Evolutionary conservation across 2,888 invertebrate species (phyloP).

Genomic region (Drosophila anomalata): DNA sequence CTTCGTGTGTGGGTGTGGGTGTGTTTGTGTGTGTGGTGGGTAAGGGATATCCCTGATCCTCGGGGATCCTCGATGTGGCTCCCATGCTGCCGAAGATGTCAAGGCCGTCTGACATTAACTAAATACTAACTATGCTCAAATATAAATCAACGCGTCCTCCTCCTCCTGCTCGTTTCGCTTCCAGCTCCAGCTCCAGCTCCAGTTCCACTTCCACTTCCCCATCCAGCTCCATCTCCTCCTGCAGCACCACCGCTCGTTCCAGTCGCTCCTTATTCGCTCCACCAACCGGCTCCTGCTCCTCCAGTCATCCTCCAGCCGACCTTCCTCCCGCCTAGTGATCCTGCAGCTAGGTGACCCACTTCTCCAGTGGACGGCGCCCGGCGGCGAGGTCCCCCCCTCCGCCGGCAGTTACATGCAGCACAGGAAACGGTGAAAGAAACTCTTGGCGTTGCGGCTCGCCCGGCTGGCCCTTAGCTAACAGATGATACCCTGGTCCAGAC

Average conservation of each 20-base stretch:
- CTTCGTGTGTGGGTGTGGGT: conserved; percentile 9
- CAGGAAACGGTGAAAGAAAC: conserved; percentile 83
- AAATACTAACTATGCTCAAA: conserved; percentile 29
- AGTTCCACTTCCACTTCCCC: conserved; percentile 9
- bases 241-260: conserved; percentile 2
- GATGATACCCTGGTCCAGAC: conserved; percentile 84
- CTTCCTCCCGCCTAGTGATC: conserved; percentile 25
- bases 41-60: neutral
- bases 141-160: conserved; percentile 35
- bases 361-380: conserved; percentile 11
- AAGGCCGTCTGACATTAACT: conserved; percentile 30
- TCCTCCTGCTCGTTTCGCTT: conserved; percentile 4
- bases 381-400: conserved; percentile 47
- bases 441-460: conserved; percentile 84
- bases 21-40: conserved; percentile 3
- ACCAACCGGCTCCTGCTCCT: conserved; percentile 3
- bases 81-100: conserved; percentile 14
- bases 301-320: neutral
- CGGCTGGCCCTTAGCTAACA: conserved; percentile 84
- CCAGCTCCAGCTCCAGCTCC: neutral
- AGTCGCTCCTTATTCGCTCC: neutral
- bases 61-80: conserved; percentile 1
- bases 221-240: conserved; percentile 13
- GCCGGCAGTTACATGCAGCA: conserved; percentile 82
- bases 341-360: conserved; percentile 42